These are phyloP conservation scores for Oreamnos americanus DNA, from an alignment of 2,113 vertebrate species.

Conservation along the genomic window DNA sequence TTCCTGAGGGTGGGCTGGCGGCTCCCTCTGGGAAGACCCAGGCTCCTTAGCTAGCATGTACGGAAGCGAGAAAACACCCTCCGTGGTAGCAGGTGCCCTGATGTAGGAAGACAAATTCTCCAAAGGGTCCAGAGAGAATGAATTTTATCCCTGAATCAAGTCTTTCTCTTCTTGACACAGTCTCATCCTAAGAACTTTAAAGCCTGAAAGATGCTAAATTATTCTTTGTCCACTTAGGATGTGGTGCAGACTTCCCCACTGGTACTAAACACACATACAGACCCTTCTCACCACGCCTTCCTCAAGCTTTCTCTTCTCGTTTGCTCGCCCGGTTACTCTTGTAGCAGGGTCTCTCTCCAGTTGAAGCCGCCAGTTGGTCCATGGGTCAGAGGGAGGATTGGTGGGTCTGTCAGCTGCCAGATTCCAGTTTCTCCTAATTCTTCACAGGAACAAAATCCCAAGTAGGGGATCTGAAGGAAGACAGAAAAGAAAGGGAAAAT, in stretches of 20 bases:
- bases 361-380: slow-evolving; percentile 98
- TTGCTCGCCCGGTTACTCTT: slow-evolving; percentile 77
- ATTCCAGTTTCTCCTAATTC: slow-evolving; percentile 95
- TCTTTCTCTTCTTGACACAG: slow-evolving; percentile 35
- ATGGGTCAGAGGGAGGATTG: slow-evolving; percentile 96
- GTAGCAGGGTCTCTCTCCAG: slow-evolving; percentile 96
- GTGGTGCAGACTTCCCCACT: slow-evolving; percentile 32
- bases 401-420: slow-evolving; percentile 97
- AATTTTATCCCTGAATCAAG: background rate
- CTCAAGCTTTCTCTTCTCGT: slow-evolving; percentile 32
- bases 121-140: slow-evolving; percentile 42
- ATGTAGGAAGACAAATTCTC: slow-evolving; percentile 6
- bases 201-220: slow-evolving; percentile 59
- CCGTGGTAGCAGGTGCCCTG: background rate
- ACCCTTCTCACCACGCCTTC: slow-evolving; percentile 35
- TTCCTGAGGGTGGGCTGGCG: background rate
- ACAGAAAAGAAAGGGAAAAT: background rate
- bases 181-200: slow-evolving; percentile 25
- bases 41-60: background rate
- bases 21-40: background rate
- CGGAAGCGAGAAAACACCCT: background rate
- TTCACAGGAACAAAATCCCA: slow-evolving; percentile 97
- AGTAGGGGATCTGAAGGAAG: slow-evolving; percentile 92
- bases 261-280: slow-evolving; percentile 49
- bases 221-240: slow-evolving; percentile 51